Base-by-base conservation (phyloP, 2,888 invertebrate genomes). In the Coecobrya sp. region DNA sequence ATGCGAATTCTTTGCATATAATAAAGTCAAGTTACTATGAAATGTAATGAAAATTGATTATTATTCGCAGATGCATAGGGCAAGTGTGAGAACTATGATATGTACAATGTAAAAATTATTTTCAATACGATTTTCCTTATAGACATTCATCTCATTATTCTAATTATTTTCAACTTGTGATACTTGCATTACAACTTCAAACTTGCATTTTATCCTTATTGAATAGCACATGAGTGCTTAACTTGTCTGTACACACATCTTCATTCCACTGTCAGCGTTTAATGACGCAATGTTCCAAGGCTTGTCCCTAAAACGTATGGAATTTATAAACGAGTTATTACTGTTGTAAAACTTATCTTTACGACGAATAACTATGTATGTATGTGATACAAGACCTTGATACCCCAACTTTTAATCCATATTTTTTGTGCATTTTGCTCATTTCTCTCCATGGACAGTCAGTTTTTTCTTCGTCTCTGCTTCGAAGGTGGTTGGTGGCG, bases 371-470 rank as follows among this genome's bases (percentile, higher is more conserved):
- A 45, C 73, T 8, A 65, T 27, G n/a, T 8, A 22, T 19, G 73
- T 4, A 36, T 42, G 11, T 42, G 65, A n/a, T 2, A 36, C 11
- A 42, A 73, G 86, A 86, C 73, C 86, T 73, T 86, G 86, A 68
- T 85, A 68, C 45, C 36, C 82, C 52, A 65, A 65, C 62, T 65
- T 59, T 42, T 65, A 86, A 49, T 73, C 86, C 86, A 73, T 25
- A 70, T 86, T 86, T 86, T 86, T 68, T 86, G 70, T 73, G 49
- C 52, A n/a, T 55, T 42, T 25, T 27, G n/a, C 68, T 42, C 55
- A 42, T 84, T 36, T 68, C 49, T 85, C 70, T 70, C 85, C 86
- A 73, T 86, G 86, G 86, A 70, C 52, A 68, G 65, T 25, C 70
- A 86, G 82, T 59, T 82, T 52, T 85, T 86, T 86, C 42, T 73